phyloP scores from a whole-genome alignment of 2,888 invertebrate species.

The Oxytorus armatus region DNA sequence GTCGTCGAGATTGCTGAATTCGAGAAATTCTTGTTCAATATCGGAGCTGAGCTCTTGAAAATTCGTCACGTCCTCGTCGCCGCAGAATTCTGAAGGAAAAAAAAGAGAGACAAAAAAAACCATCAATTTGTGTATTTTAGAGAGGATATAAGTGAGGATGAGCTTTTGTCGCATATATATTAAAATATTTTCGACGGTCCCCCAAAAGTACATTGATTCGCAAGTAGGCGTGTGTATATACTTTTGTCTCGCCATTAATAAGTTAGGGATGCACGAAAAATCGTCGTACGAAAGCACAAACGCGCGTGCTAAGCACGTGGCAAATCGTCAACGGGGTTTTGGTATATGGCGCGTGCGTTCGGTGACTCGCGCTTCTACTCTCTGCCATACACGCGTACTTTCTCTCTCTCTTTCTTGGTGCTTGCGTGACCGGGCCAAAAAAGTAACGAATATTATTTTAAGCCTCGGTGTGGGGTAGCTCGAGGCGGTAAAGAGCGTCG shows the following conservation, averaged over 20 bases:
- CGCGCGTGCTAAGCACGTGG: slow-evolving; percentile 82
- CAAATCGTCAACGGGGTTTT: slow-evolving; percentile 56
- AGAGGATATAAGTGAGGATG: background rate
- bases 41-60: slow-evolving; percentile 82
- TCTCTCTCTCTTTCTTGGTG: slow-evolving; percentile 21
- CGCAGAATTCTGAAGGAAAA: slow-evolving; percentile 79
- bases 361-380: slow-evolving; percentile 10
- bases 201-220: no score
- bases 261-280: slow-evolving; percentile 52
- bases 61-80: slow-evolving; percentile 77
- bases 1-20: slow-evolving; percentile 81
- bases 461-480: slow-evolving; percentile 83
- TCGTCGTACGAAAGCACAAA: slow-evolving; percentile 55
- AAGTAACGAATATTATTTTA: slow-evolving; percentile 83
- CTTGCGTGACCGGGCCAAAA: slow-evolving; percentile 72
- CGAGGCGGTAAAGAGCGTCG: slow-evolving; percentile 74
- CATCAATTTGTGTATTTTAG: slow-evolving; percentile 1
- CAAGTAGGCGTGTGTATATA: no score
- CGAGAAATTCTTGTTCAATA: slow-evolving; percentile 83
- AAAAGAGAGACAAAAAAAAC: slow-evolving; percentile 61
- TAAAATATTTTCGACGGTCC: no score
- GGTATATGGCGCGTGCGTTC: slow-evolving; percentile 70
- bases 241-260: no score
- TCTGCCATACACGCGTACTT: slow-evolving; percentile 17
- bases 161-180: background rate